Base-by-base conservation (phyloP, 2,797 vertebrate genomes). In the Sebastes oblongus region DNA sequence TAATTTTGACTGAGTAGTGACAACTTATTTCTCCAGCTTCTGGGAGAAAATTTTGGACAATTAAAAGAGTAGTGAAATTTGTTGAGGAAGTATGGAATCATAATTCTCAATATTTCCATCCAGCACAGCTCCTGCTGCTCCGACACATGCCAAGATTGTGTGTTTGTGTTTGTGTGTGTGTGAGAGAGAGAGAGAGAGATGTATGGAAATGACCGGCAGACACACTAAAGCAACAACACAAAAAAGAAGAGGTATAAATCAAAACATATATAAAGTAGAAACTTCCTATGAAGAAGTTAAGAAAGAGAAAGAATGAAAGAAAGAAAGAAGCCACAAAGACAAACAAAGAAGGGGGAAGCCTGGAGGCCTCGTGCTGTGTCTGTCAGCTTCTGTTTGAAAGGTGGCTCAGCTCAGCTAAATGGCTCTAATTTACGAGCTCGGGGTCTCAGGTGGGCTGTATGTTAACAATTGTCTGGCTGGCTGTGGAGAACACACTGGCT, bases 381-480 rank as follows among this genome's bases (percentile, higher is more conserved):
- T 65, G 56, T 84, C 74, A 83, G 87, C 85, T 85, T 62, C 87
- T 79, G 87, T 82, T 72, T 81, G 69, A 84, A 79, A 81, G 76
- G 65, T 46, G 71, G 39, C 78, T 30, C 22, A 1, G 36, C 58
- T 77, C 72, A 1, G 65, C 72, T 88, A 88, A 91, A 83, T 10
- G 75, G 59, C 24, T 81, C 65, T 91, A 62, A 89, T 87, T 91
- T 89, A 90, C 7, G 83, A 82, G 66, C 54, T 8, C 0, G 10
- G 56, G 83, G 86, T 79, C 89, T 86, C 86, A 78, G 84, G 86
- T 85, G 88, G 75, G 82, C 78, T 71, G 56, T 77, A 65, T 69
- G 86, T 88, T 89, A 90, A 86, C 89, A 72, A 69, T 66, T 60
- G 79, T 89, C 86, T 88, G 88, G 78, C 81, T 56, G 78, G 32